Base-by-base conservation (phyloP, 2,113 vertebrate species). In the Nannospalax galili region DNA sequence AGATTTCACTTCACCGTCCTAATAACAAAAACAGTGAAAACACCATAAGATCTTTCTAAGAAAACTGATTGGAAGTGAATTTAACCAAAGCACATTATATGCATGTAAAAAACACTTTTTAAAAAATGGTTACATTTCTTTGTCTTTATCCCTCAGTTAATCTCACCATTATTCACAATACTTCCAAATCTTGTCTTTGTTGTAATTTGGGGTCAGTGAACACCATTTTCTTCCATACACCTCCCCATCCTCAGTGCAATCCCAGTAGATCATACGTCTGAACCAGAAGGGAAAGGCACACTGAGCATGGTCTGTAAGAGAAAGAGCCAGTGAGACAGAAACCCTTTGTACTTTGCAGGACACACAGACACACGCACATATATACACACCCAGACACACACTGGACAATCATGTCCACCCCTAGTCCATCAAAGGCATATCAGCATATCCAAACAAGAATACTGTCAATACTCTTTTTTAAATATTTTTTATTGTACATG, bases 271-370 rank as follows among this genome's bases (percentile, higher is more conserved):
- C 35, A 81, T 6, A 62, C 3, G 95, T 90, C 82, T 72, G 52
- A 45, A 96, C 97, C 97, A 97, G 86, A 97, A 97, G 65, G 97
- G 97, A 81, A 97, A 97, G 5, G 16, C 9, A 0, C 97, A 97
- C 1, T 79, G 48, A 7, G 96, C 97, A 15, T 92, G 64, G 78
- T 97, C 97, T 97, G 67, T 32, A 37, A 37, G n/a, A 74, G 58
- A 35, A 65, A 78, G 58, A 52, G 52, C 6, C 12, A 35, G 48
- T 48, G 5, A 4, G 45, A 52, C 10, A 32, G 60, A n/a, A 65
- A 22, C 16, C 1, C 40, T 90, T 45, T 62, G 7, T 10, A 16
- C 12, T 26, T 37, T 9, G 1, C 11, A 58, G 14, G 17, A 75
- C 12, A 74, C 22, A 37, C 24, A 28, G 4, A 7, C 70, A 32